A percentile compares a stretch with the other conserved stretches of the same genome.
phyloP scores from a whole-genome alignment of 2,113 vertebrate species.

The Hippocampus barbouri region DNA sequence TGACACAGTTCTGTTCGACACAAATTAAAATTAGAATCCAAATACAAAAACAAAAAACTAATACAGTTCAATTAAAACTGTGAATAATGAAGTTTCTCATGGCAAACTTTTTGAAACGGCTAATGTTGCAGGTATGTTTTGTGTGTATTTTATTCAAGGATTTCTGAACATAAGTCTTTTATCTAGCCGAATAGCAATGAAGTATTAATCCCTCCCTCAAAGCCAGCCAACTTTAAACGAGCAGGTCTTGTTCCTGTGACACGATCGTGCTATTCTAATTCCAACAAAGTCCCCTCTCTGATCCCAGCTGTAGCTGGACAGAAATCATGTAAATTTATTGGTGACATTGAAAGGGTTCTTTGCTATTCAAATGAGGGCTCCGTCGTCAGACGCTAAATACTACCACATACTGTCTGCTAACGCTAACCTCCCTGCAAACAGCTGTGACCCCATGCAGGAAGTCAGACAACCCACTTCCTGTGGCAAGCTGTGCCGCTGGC shows the following conservation, averaged over 20 bases:
- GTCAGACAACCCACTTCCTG: slow-evolving; percentile 80
- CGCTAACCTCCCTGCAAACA: slow-evolving; percentile 77
- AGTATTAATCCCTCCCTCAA: slow-evolving; percentile 40
- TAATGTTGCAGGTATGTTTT: background rate
- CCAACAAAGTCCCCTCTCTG: slow-evolving; percentile 62
- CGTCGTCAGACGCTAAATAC: slow-evolving; percentile 71
- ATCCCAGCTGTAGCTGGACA: slow-evolving; percentile 67
- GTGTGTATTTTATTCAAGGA: background rate
- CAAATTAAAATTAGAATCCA: too few relatives aligned
- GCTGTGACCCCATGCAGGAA: slow-evolving; percentile 86
- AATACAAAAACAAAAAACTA: background rate
- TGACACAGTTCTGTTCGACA: too few relatives aligned
- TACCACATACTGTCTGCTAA: slow-evolving; percentile 64
- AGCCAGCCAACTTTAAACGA: slow-evolving; percentile 43
- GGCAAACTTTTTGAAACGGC: background rate
- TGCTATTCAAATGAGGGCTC: slow-evolving; percentile 76
- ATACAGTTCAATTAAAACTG: background rate
- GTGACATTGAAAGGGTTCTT: slow-evolving; percentile 78
- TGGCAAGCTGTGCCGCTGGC: slow-evolving; percentile 86
- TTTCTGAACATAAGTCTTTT: background rate
- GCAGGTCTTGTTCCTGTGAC: slow-evolving; percentile 58
- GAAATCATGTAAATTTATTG: slow-evolving; percentile 78
- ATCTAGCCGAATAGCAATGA: background rate
- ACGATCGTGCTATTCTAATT: slow-evolving; percentile 66
- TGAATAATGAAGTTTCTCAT: background rate